Evolutionary conservation across 2,888 invertebrate species (phyloP), one percentile per base, ranked within the genome.

Genomic region (Dolichomitus sp.): DNA sequence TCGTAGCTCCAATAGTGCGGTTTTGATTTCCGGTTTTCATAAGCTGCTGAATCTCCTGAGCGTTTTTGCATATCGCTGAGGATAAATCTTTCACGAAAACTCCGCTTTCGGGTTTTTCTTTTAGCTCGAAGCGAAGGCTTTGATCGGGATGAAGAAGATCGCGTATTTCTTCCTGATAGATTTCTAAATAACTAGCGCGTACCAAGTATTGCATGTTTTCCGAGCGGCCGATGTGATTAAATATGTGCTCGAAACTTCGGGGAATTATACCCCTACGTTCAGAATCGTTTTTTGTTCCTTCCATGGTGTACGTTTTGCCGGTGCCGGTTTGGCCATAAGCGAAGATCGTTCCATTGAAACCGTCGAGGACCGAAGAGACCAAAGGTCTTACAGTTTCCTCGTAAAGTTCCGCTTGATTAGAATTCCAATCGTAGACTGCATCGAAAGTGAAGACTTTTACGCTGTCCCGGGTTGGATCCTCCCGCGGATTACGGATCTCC

Each of bases 301-400:
- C 96, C 96, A 96, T 96, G 12, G 96, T 96, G 93, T 95, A 96
- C 11, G 96, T 96, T 93, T 96, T 96, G 70, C 99, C 99, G 0
- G 99, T 99, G 83, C 99, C 99, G 0, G 99, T 99, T 94, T 99
- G 99, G 0, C 99, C 99, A 94, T 99, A 99, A 0, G 99, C 99
- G 95, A 99, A 99, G 87, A 99, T 99, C 89, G 99, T 99, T 14
- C 99, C 99, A 94, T 99, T 99, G 94, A 99, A 99, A 1, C 99
- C 99, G 92, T 98, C 97, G 83, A 99, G 95, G 5, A 99, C 99
- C 0, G 98, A 98, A 85, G 98, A 97, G 27, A 99, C 98, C 89
- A 99, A 94, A 0, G 99, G 98, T 65, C 98, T 96, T 75, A 99
- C 99, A 86, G 98, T 98, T 94, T 99, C 99, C 93, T 99, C 98